Conservation (phyloP, 2,797 vertebrate genomes). For the Brotula barbata region DNA sequence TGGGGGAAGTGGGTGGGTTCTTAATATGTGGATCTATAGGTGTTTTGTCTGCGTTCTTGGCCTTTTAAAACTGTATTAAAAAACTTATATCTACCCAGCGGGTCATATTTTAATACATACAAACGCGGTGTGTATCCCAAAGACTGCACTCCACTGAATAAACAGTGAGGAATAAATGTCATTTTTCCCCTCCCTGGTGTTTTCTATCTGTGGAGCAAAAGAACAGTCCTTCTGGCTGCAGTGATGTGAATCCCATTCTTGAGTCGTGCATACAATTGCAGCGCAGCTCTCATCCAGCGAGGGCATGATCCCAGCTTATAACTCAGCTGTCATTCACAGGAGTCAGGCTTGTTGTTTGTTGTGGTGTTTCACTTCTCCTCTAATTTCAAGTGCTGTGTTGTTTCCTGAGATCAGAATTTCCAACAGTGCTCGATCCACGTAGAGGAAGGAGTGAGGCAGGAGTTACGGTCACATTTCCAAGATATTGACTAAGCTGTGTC, state of each 20-base stretch:
- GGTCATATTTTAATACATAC: constrained; percentile 7
- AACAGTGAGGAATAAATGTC: constrained; percentile 9
- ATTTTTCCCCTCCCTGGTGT: constrained; percentile 7
- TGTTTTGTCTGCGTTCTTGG: constrained; percentile 9
- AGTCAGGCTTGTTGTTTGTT: background rate
- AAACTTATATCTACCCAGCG: constrained; percentile 5
- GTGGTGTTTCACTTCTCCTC: background rate
- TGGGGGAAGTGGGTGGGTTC: constrained; percentile 14
- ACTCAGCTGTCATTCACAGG: constrained; percentile 15
- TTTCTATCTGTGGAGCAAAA: constrained; percentile 19
- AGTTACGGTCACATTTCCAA: background rate
- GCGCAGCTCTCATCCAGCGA: constrained; percentile 15
- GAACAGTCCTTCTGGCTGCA: constrained; percentile 12
- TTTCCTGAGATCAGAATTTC: constrained; percentile 1
- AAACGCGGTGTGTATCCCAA: background rate
- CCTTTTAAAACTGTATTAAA: constrained; percentile 16
- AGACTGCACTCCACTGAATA: background rate
- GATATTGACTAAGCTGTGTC: background rate
- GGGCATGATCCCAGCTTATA: background rate
- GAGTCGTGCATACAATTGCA: constrained; percentile 26
- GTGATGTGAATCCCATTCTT: constrained; percentile 15
- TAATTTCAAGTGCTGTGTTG: constrained; percentile 11
- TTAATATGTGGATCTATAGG: constrained; percentile 22
- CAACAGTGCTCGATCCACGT: no score
- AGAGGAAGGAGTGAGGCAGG: background rate